Percentiles rank a stretch among this genome's conserved stretches.
Evolutionary conservation across 92 coral and sea anemone genomes (phyloP).

Genomic region (Actinernus sp.): DNA sequence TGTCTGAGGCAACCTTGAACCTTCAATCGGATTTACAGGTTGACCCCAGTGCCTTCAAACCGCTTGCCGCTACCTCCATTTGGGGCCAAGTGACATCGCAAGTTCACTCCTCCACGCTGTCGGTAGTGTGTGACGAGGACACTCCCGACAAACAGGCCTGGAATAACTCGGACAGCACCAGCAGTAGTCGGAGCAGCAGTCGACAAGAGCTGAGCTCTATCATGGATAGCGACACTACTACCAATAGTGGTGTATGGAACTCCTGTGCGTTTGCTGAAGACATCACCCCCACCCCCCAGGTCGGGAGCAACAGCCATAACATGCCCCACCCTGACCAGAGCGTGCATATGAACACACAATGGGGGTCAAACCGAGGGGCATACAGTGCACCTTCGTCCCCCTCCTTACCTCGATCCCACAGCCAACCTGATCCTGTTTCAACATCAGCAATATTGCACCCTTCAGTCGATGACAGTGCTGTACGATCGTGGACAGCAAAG

Average conservation of each 20-base stretch:
- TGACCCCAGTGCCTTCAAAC: conserved; percentile 73
- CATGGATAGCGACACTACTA: conserved; percentile 86
- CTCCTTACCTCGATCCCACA: conserved; percentile 88
- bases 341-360: conserved; percentile 60
- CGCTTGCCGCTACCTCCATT: conserved; percentile 78
- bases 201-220: conserved; percentile 94
- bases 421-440: conserved; percentile 75
- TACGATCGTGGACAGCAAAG: conserved; percentile 88
- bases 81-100: conserved; percentile 87
- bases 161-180: conserved; percentile 99
- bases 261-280: conserved; percentile 84
- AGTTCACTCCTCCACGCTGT: conserved; percentile 50
- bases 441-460: conserved; percentile 78
- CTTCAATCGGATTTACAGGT: conserved; percentile 48
- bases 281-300: conserved; percentile 89
- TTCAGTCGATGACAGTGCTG: conserved; percentile 92
- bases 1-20: conserved; percentile 11
- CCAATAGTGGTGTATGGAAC: conserved; percentile 69
- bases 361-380: conserved; percentile 92
- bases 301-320: conserved; percentile 45
- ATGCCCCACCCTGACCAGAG: conserved; percentile 83
- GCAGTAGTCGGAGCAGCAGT: conserved; percentile 97
- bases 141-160: conserved; percentile 86
- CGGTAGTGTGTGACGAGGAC: conserved; percentile 91
- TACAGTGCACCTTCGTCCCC: conserved; percentile 99